Evolutionary conservation across 1,140 invertebrate species (phyloP).

Genomic region (Anastrepha obliqua): DNA sequence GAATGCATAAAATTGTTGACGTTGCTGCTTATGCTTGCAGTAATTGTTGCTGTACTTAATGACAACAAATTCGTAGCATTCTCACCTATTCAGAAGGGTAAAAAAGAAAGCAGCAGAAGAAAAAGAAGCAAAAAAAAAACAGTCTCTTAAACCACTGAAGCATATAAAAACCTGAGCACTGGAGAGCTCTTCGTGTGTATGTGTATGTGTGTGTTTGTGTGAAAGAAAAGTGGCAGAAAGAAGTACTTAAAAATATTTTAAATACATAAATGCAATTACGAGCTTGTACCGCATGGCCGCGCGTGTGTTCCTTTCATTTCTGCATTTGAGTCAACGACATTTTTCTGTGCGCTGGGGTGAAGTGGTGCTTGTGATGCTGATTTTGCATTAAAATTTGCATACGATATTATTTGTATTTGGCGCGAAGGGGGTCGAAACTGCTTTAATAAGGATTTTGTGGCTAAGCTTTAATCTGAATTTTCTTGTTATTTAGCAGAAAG

Average conservation of each 20-base stretch:
- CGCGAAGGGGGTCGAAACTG: too few species aligned
- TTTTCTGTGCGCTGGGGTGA: conserved; percentile 7
- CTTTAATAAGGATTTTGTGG: too few species aligned
- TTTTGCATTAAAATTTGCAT: conserved; percentile 41
- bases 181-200: neutral
- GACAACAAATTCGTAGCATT: conserved; percentile 9
- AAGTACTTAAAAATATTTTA: conserved; percentile 41
- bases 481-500: too few species aligned
- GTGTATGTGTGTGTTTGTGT: neutral
- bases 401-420: neutral
- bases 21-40: neutral
- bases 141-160: conserved; percentile 12
- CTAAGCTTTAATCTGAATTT: too few species aligned
- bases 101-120: neutral
- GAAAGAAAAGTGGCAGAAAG: conserved; percentile 34
- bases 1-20: conserved; percentile 11
- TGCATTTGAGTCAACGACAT: conserved; percentile 33
- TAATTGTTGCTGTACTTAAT: conserved; percentile 28
- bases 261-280: conserved; percentile 38
- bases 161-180: neutral
- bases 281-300: neutral
- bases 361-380: conserved; percentile 34
- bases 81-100: neutral
- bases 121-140: neutral
- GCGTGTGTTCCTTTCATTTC: neutral